Conservation (phyloP, 2,113 vertebrate genomes). For the Machaerirhynchus nigripectus region DNA sequence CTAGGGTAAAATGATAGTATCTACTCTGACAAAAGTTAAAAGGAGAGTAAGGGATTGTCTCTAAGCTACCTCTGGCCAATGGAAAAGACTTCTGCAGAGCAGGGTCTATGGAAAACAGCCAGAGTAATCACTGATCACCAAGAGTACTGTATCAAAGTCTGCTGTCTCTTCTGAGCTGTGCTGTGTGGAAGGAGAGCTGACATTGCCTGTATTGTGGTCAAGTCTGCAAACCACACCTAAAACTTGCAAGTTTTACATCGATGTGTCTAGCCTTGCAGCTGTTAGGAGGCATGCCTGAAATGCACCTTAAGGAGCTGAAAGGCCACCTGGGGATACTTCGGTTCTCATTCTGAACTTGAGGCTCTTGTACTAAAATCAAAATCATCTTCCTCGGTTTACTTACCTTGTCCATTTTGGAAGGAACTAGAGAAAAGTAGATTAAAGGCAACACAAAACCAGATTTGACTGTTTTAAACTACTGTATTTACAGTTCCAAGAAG, state of each 20-base stretch:
- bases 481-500: not conserved
- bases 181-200: not conserved
- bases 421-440: not conserved
- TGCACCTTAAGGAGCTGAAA: not conserved
- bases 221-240: not conserved
- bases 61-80: not conserved
- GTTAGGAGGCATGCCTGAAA: not conserved
- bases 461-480: not conserved
- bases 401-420: not conserved
- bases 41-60: not conserved
- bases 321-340: not conserved
- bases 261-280: not conserved
- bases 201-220: not conserved
- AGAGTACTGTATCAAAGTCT: not conserved
- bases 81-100: not conserved
- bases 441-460: not conserved
- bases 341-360: not conserved
- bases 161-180: not conserved
- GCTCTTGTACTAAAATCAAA: not conserved
- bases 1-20: not conserved
- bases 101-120: not conserved
- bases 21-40: not conserved
- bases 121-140: not conserved
- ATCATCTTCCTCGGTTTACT: not conserved
- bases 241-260: not conserved